These are phyloP conservation scores for Atta cephalotes DNA, from an alignment of 1,140 invertebrate genomes.

Conservation along the genomic window DNA sequence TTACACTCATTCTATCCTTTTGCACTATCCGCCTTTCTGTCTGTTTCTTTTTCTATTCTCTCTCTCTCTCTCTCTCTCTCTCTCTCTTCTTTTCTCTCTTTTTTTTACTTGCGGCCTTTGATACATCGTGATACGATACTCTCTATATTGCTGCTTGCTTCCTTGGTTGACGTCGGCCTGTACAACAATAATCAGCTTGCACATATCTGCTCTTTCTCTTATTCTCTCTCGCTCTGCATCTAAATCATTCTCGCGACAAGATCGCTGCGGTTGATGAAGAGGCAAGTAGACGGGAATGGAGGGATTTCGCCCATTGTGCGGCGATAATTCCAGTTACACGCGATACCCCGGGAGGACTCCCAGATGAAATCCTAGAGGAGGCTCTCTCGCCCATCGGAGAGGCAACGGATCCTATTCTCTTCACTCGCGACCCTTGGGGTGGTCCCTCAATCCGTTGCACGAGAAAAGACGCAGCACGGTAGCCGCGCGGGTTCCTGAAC, in stretches of 20 bases:
- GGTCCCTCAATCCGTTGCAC: conserved; percentile 67
- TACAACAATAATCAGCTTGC: conserved; percentile 59
- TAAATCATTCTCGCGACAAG: conserved; percentile 67
- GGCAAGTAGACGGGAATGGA: conserved; percentile 47
- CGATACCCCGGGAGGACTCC: conserved; percentile 68
- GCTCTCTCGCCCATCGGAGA: conserved; percentile 19
- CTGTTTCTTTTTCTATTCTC: conserved; percentile 2
- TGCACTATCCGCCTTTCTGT: conserved; percentile 33
- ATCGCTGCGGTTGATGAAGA: conserved; percentile 75
- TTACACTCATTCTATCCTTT: conserved; percentile 60
- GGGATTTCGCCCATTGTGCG: conserved; percentile 77
- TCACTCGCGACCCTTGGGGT: conserved; percentile 71
- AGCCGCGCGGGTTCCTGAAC: conserved; percentile 71
- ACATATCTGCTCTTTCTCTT: neutral
- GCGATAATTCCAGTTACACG: conserved; percentile 80
- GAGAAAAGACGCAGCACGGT: conserved; percentile 71
- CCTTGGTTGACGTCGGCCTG: conserved; percentile 45
- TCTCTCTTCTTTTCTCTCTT: too few species aligned
- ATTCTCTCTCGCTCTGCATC: conserved; percentile 12
- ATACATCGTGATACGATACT: conserved; percentile 69
- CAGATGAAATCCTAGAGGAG: conserved; percentile 80
- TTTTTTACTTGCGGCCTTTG: conserved; percentile 62
- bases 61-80: neutral
- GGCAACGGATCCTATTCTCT: conserved; percentile 63
- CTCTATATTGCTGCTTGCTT: conserved; percentile 64